Conservation (phyloP, 2,888 invertebrate genomes). For the Andrena dorsata region DNA sequence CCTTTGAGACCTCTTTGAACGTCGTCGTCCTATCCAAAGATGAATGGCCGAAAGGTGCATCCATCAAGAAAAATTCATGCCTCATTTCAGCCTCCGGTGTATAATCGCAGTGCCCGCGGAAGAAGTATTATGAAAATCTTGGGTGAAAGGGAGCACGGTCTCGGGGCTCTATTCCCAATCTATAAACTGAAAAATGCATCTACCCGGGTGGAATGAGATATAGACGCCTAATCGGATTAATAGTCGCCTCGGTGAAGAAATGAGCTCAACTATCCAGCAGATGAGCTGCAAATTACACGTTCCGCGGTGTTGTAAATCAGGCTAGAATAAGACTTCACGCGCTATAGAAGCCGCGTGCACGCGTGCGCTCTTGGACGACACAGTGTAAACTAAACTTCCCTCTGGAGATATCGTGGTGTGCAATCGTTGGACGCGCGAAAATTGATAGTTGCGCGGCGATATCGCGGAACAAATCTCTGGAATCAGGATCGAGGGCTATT, state of each 20-base stretch:
- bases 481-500: conserved; percentile 65
- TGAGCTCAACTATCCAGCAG: neutral
- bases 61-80: conserved; percentile 34
- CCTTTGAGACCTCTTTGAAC: conserved; percentile 21
- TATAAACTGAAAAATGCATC: neutral
- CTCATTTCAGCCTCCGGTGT: neutral
- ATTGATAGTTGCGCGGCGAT: conserved; percentile 57
- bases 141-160: no score
- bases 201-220: neutral
- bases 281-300: conserved; percentile 38
- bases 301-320: conserved; percentile 36
- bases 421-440: conserved; percentile 59
- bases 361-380: conserved; percentile 1
- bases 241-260: neutral
- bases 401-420: conserved; percentile 25
- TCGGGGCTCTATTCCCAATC: neutral
- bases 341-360: conserved; percentile 20
- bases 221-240: conserved; percentile 24
- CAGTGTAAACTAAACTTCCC: conserved; percentile 38
- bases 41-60: conserved; percentile 24
- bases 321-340: conserved; percentile 51
- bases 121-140: no score
- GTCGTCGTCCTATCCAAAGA: conserved; percentile 15
- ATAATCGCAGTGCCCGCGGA: no score
- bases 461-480: conserved; percentile 67